phyloP scores from a whole-genome alignment of 2,888 invertebrate genomes.

The Idaea aversata region DNA sequence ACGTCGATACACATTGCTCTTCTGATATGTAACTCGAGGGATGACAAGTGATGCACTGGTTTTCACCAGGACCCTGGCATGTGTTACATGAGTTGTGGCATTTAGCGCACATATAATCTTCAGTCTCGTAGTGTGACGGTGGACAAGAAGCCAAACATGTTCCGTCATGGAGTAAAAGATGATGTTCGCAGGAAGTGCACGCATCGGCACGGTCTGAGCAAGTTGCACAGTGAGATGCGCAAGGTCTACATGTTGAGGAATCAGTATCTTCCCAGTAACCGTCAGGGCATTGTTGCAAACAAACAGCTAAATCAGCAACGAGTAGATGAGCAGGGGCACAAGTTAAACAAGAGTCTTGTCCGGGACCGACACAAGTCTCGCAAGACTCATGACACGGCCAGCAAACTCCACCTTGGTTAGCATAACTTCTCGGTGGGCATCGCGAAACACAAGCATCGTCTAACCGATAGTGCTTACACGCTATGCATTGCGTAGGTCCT shows the following conservation, averaged over 20 bases:
- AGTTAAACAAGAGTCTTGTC: conserved; percentile 91
- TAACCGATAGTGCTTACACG: conserved; percentile 89
- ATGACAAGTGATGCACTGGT: conserved; percentile 91
- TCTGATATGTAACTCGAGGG: conserved; percentile 85
- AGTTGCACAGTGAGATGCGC: conserved; percentile 91
- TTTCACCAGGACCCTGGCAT: conserved; percentile 87
- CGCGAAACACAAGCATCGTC: conserved; percentile 92
- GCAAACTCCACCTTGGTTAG: conserved; percentile 89
- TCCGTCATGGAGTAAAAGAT: conserved; percentile 89
- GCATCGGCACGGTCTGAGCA: conserved; percentile 90
- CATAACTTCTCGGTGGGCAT: conserved; percentile 91
- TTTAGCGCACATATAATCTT: conserved; percentile 90
- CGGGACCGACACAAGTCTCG: conserved; percentile 92
- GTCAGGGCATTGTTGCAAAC: conserved; percentile 93
- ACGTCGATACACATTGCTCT: conserved; percentile 86
- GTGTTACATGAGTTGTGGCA: conserved; percentile 91
- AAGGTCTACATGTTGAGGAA: conserved; percentile 89
- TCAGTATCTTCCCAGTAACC: conserved; percentile 91
- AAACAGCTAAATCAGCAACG: conserved; percentile 91
- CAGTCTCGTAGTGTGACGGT: conserved; percentile 89
- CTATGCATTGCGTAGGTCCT: conserved; percentile 91
- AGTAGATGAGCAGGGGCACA: conserved; percentile 92
- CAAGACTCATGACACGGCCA: conserved; percentile 95
- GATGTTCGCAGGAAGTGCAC: conserved; percentile 94
- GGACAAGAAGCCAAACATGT: conserved; percentile 93